These are phyloP conservation scores for Neofelis nebulosa DNA, from an alignment of 2,113 vertebrate species.

Conservation along the genomic window DNA sequence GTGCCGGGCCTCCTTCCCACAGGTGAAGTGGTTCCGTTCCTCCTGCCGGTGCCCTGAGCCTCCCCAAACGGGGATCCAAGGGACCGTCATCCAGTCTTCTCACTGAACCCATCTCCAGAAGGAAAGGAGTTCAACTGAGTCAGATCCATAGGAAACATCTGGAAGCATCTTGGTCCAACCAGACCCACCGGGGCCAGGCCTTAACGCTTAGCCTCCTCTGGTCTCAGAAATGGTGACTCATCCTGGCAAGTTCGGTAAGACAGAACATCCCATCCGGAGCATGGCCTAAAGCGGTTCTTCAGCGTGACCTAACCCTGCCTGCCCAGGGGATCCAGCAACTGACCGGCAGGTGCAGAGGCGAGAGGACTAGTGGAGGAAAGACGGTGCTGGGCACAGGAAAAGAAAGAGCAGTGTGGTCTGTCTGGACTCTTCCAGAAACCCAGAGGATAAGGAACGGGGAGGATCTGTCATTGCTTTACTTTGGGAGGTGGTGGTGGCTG, in stretches of 20 bases:
- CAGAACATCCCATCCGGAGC: not conserved
- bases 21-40: accelerated
- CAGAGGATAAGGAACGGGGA: not conserved
- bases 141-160: not conserved
- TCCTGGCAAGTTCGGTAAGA: not conserved
- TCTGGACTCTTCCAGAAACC: not conserved
- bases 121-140: not conserved
- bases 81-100: no score
- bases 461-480: not conserved
- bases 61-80: not conserved
- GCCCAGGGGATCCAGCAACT: not conserved
- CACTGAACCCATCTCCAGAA: not conserved
- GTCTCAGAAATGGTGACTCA: not conserved
- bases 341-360: not conserved
- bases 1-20: not conserved
- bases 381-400: not conserved
- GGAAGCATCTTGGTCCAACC: not conserved
- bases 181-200: not conserved
- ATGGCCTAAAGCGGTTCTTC: not conserved
- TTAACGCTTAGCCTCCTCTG: not conserved
- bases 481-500: not conserved
- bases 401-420: not conserved
- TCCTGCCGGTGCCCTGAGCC: not conserved
- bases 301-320: not conserved
- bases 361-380: not conserved